phyloP scores from a whole-genome alignment of 1,140 invertebrate genomes.

The Drosophila hydei region DNA sequence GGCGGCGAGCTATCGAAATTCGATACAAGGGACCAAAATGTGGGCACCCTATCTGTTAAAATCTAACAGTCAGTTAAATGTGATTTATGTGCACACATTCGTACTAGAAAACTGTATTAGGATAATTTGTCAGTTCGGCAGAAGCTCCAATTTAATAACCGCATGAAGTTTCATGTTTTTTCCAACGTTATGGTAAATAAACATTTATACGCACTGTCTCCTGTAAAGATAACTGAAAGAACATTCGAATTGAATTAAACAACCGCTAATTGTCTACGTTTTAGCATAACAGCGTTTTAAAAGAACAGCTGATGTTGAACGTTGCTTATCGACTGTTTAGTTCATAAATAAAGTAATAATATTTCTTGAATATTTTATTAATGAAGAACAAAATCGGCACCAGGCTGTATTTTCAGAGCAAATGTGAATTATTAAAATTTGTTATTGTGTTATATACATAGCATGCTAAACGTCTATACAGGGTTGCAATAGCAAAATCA shows the following conservation, averaged over 20 bases:
- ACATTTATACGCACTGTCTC: too few species aligned
- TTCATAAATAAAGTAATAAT: neutral
- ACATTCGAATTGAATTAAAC: neutral
- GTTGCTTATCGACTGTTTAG: neutral
- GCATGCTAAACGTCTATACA: constrained; percentile 1
- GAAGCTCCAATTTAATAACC: neutral
- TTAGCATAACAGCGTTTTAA: neutral
- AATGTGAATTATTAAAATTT: neutral
- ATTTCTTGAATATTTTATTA: neutral
- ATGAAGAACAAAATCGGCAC: neutral
- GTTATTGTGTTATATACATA: constrained; percentile 2
- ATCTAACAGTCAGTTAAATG: neutral
- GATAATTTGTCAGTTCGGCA: neutral
- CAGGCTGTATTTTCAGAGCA: constrained; percentile 1
- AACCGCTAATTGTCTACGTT: neutral
- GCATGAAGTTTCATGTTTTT: too few species aligned
- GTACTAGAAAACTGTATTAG: neutral
- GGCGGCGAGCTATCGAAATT: constrained; percentile 20
- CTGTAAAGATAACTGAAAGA: too few species aligned
- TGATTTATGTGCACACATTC: neutral
- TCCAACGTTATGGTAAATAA: too few species aligned
- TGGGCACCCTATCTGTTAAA: constrained; percentile 6
- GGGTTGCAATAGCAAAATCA: constrained; percentile 4
- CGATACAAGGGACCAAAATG: neutral
- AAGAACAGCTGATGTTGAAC: neutral